Conservation (phyloP, 1,140 invertebrate genomes). For the Drosophila guanche region DNA sequence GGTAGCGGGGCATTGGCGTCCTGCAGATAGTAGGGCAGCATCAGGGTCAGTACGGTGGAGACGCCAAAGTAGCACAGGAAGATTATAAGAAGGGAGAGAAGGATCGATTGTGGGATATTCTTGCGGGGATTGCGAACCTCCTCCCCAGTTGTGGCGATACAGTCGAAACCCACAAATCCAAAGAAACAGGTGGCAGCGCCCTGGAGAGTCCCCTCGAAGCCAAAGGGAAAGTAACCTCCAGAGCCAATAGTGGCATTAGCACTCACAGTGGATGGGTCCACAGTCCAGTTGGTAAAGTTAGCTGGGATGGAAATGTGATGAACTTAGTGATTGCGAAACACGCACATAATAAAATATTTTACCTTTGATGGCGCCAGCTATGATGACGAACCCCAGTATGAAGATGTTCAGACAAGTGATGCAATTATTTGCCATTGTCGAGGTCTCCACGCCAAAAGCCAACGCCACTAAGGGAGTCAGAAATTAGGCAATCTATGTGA, state of each 20-base stretch:
- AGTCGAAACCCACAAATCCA: conserved; percentile 97
- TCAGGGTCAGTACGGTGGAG: conserved; percentile 92
- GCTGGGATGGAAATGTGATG: conserved; percentile 30
- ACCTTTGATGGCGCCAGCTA: conserved; percentile 91
- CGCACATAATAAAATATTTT: conserved; percentile 52
- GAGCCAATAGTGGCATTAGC: conserved; percentile 66
- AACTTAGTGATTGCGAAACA: neutral
- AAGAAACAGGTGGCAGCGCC: conserved; percentile 97
- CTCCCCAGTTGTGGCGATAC: conserved; percentile 89
- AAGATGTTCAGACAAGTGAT: conserved; percentile 93
- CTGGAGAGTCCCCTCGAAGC: conserved; percentile 87
- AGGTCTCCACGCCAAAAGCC: conserved; percentile 93
- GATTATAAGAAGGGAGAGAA: conserved; percentile 91
- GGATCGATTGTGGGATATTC: conserved; percentile 94
- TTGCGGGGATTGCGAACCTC: conserved; percentile 93
- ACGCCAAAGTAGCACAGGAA: conserved; percentile 93
- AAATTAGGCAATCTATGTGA: neutral
- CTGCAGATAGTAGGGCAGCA: conserved; percentile 91
- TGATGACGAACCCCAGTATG: conserved; percentile 92
- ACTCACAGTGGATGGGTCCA: conserved; percentile 37
- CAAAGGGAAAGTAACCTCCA: conserved; percentile 89
- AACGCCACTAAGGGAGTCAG: conserved; percentile 84
- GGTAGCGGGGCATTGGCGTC: conserved; percentile 89
- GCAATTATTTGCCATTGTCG: conserved; percentile 92
- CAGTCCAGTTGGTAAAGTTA: conserved; percentile 59